Evolutionary conservation across 2,797 vertebrate genomes (phyloP).

Genomic region (Scolopax rusticola): DNA sequence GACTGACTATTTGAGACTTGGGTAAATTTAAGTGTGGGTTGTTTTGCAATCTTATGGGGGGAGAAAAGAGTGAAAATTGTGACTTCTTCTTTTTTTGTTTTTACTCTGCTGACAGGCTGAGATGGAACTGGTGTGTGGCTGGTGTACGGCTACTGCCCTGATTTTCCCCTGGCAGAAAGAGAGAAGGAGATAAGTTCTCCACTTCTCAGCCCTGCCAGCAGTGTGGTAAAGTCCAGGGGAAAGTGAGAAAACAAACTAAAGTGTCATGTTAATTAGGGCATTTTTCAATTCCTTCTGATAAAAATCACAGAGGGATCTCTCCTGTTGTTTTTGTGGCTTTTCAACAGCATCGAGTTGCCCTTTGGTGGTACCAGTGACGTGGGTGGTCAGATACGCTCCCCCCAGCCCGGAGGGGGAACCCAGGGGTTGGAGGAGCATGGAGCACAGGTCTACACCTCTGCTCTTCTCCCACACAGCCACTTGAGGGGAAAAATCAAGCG

Average conservation of each 20-base stretch:
- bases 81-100: conserved; percentile 2
- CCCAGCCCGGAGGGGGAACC: no score
- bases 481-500: background rate
- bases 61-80: background rate
- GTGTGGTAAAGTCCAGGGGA: background rate
- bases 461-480: background rate
- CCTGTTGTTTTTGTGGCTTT: no score
- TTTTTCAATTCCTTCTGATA: no score
- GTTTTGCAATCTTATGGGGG: background rate
- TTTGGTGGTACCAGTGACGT: no score
- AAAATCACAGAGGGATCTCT: no score
- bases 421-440: no score
- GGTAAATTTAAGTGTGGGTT: background rate
- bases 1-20: background rate
- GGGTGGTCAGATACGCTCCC: no score
- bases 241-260: background rate
- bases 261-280: no score
- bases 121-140: background rate
- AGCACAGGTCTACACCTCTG: no score
- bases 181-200: background rate
- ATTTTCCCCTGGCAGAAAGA: background rate
- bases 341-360: no score
- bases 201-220: background rate
- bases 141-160: background rate
- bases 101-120: background rate